phyloP scores from a whole-genome alignment of 2,797 vertebrate species.

The Gymnothorax javanicus region DNA sequence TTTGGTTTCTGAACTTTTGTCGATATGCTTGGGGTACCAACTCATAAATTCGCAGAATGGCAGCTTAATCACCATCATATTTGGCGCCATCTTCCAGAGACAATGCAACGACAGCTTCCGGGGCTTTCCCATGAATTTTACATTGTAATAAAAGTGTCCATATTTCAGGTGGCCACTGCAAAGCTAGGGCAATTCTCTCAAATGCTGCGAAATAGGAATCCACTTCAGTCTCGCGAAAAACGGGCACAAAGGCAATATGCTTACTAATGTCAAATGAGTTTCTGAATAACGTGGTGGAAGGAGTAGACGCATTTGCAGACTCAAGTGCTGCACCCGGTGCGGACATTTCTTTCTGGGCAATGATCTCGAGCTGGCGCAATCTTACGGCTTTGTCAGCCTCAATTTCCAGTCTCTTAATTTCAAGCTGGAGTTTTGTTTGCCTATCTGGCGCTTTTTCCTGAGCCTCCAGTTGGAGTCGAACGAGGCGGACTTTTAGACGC shows the following conservation, averaged over 20 bases:
- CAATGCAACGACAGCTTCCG: background rate
- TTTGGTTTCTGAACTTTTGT: background rate
- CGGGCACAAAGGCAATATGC: background rate
- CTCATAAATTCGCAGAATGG: background rate
- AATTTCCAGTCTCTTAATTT: background rate
- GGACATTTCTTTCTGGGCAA: background rate
- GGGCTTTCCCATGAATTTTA: background rate
- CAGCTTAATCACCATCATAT: background rate
- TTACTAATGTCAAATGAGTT: background rate
- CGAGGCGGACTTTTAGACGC: too few relatives aligned
- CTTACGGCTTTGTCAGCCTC: background rate
- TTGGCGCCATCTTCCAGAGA: background rate
- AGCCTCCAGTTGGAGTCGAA: too few relatives aligned
- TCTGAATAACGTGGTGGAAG: background rate
- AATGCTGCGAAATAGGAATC: background rate
- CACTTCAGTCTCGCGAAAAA: background rate
- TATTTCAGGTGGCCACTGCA: background rate
- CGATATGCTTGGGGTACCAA: background rate
- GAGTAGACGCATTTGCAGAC: background rate
- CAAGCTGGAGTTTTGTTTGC: too few relatives aligned
- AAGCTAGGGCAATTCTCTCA: background rate
- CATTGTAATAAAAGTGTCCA: background rate
- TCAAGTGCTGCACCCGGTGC: too few relatives aligned
- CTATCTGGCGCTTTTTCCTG: too few relatives aligned
- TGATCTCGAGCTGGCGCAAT: background rate